Percentiles rank a stretch among this genome's conserved stretches.
These are phyloP conservation scores for Marronus borbonicus DNA, from an alignment of 2,888 invertebrate genomes.

Conservation along the genomic window DNA sequence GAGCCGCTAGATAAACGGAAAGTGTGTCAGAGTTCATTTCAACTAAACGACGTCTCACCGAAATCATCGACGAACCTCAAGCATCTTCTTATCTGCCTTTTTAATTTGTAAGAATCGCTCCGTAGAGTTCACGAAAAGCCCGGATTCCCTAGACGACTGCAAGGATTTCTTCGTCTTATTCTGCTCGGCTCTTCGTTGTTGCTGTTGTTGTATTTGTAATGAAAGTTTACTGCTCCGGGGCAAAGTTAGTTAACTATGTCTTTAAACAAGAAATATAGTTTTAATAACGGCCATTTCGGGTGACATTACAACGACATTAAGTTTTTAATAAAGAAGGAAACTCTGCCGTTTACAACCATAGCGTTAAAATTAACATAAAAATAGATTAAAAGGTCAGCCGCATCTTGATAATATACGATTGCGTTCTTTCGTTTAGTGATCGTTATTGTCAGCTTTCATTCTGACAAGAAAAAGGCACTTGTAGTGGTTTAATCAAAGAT, in stretches of 20 bases:
- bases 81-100: slow-evolving; percentile 28
- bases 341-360: slow-evolving; percentile 37
- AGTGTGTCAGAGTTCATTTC: slow-evolving; percentile 24
- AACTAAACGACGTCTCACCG: slow-evolving; percentile 15
- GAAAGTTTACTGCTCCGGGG: slow-evolving; percentile 35
- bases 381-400: slow-evolving; percentile 18
- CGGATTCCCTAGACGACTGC: neutral
- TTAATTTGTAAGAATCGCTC: slow-evolving; percentile 34
- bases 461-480: too few relatives aligned
- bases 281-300: slow-evolving; percentile 48
- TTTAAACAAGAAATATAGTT: slow-evolving; percentile 51
- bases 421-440: too few relatives aligned
- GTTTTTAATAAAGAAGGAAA: slow-evolving; percentile 51
- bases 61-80: slow-evolving; percentile 26
- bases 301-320: slow-evolving; percentile 49
- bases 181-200: too few relatives aligned
- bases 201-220: slow-evolving; percentile 36
- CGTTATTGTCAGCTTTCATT: too few relatives aligned
- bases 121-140: neutral
- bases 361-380: slow-evolving; percentile 49
- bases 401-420: too few relatives aligned
- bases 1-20: slow-evolving; percentile 6
- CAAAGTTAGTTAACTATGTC: slow-evolving; percentile 47
- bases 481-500: too few relatives aligned
- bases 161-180: slow-evolving; percentile 16